Conservation (phyloP, 2,888 invertebrate genomes). For the Thumatha senex region DNA sequence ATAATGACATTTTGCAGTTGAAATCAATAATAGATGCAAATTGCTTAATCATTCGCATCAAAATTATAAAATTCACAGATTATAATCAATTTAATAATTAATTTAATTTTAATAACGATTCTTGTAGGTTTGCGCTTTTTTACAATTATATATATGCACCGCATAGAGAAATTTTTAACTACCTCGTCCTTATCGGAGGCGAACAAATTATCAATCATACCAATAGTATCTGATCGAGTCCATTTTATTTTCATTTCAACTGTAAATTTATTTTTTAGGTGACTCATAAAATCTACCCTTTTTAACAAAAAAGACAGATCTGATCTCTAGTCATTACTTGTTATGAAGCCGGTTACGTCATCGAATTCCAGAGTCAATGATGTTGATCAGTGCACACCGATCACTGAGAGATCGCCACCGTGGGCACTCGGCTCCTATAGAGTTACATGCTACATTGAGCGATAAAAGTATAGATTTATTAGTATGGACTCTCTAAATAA, state of each 20-base stretch:
- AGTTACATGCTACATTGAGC: constrained; percentile 61
- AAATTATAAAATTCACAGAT: no score
- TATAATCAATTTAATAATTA: no score
- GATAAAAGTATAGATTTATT: constrained; percentile 13
- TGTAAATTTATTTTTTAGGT: neutral
- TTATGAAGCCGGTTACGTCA: constrained; percentile 52
- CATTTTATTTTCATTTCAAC: neutral
- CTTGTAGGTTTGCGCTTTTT: no score
- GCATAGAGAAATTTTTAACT: no score
- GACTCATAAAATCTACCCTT: constrained; percentile 6
- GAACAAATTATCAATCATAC: no score
- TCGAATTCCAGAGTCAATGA: constrained; percentile 57
- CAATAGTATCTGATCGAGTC: no score
- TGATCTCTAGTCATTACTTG: constrained; percentile 25
- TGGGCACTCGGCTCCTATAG: constrained; percentile 52
- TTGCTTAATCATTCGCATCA: no score
- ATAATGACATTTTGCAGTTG: no score
- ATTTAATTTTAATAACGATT: no score
- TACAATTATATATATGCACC: no score
- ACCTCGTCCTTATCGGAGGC: no score
- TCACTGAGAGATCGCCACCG: constrained; percentile 58
- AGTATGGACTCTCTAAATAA: neutral
- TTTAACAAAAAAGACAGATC: constrained; percentile 12
- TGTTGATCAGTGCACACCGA: constrained; percentile 53
- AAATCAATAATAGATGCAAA: no score